A percentile compares a stretch with the other conserved stretches of the same genome.
phyloP scores from a whole-genome alignment of 2,113 vertebrate genomes.

The Pontoporia blainvillei region DNA sequence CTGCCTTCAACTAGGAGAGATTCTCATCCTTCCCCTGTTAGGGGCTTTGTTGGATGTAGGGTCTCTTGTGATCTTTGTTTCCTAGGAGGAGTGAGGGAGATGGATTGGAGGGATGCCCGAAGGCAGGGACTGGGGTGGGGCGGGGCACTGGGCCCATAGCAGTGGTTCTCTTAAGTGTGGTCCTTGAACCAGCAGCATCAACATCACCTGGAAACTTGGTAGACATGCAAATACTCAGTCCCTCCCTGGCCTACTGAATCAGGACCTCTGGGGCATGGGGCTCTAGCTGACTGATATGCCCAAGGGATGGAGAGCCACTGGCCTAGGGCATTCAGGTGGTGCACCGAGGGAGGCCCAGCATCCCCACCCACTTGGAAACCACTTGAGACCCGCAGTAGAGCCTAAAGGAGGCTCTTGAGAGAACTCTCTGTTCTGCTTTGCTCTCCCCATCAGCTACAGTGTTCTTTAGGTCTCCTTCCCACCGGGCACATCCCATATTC shows the following conservation, averaged over 20 bases:
- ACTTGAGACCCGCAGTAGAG: neutral
- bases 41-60: neutral
- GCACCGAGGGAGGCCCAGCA: accelerated
- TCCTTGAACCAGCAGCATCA: neutral
- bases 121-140: neutral
- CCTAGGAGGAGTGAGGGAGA: neutral
- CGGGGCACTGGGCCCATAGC: neutral
- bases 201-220: neutral
- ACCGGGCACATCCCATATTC: neutral
- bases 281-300: neutral
- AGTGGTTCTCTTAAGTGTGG: neutral
- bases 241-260: neutral
- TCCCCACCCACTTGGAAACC: neutral
- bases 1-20: accelerated
- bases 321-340: neutral
- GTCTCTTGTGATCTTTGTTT: neutral
- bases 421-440: neutral
- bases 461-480: constrained; percentile 14
- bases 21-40: accelerated
- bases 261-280: neutral
- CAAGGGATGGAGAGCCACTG: neutral
- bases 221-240: neutral
- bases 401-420: neutral
- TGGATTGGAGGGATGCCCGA: neutral
- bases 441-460: neutral